phyloP scores from a whole-genome alignment of 1,140 invertebrate species.

The Samia ricini region DNA sequence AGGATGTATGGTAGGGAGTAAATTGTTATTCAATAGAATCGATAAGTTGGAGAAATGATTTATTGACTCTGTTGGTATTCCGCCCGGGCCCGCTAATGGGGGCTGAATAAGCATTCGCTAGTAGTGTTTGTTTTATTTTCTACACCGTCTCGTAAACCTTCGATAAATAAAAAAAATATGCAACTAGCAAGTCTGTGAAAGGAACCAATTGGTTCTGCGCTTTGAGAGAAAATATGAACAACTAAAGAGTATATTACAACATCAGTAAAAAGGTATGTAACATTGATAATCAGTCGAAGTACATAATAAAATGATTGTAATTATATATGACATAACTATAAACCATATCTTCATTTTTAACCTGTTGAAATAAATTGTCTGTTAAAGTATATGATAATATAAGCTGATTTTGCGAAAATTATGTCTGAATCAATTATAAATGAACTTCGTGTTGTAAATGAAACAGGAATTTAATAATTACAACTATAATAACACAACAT shows the following conservation, averaged over 20 bases:
- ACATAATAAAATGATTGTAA: no score
- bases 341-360: no score
- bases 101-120: slow-evolving; percentile 46
- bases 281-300: not conserved
- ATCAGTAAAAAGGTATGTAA: not conserved
- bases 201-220: slow-evolving; percentile 16
- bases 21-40: slow-evolving; percentile 61
- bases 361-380: no score
- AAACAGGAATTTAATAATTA: no score
- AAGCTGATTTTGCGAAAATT: no score
- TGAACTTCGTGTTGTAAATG: no score
- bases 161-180: slow-evolving; percentile 31
- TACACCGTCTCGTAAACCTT: slow-evolving; percentile 17
- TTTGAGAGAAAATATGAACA: not conserved
- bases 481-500: no score
- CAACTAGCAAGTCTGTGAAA: slow-evolving; percentile 17
- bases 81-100: slow-evolving; percentile 46
- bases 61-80: slow-evolving; percentile 52
- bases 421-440: no score
- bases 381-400: no score
- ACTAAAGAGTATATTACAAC: not conserved
- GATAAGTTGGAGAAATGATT: slow-evolving; percentile 59
- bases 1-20: slow-evolving; percentile 33
- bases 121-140: slow-evolving; percentile 34
- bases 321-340: not conserved